A percentile compares a stretch with the other conserved stretches of the same genome.
These are phyloP conservation scores for Aphodius sticticus DNA, from an alignment of 2,888 invertebrate species.

Conservation along the genomic window DNA sequence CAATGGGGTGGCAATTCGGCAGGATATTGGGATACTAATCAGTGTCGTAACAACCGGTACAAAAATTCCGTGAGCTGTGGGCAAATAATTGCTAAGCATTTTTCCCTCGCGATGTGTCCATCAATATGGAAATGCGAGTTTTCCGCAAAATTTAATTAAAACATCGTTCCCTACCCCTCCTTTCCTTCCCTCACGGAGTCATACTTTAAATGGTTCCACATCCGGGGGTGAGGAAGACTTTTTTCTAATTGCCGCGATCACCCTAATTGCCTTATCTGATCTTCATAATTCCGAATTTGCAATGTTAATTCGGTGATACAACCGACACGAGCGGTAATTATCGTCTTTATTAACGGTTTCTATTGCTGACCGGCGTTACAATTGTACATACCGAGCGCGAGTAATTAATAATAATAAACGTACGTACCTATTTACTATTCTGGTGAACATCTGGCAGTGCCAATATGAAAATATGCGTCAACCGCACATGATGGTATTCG, in stretches of 20 bases:
- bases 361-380: slow-evolving; percentile 7
- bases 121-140: background rate
- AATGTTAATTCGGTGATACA: slow-evolving; percentile 18
- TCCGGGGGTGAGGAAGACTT: background rate
- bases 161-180: background rate
- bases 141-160: slow-evolving; percentile 4
- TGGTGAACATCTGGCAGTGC: slow-evolving; percentile 19
- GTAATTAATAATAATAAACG: slow-evolving; percentile 18
- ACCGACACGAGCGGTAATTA: slow-evolving; percentile 8
- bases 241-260: background rate
- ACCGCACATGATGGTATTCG: slow-evolving; percentile 21
- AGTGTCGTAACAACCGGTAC: slow-evolving; percentile 15
- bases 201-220: background rate
- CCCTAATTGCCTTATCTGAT: slow-evolving; percentile 9
- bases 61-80: slow-evolving; percentile 5
- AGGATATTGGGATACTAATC: slow-evolving; percentile 23
- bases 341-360: slow-evolving; percentile 24
- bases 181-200: no score
- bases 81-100: background rate
- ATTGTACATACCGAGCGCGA: slow-evolving; percentile 6
- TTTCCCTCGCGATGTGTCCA: background rate
- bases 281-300: slow-evolving; percentile 21
- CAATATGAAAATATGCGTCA: slow-evolving; percentile 24
- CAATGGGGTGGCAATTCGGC: slow-evolving; percentile 11
- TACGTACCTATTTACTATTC: slow-evolving; percentile 16